Conservation (phyloP, 53 echinoderm and acorn worm species). For the Apostichopus leukothele region DNA sequence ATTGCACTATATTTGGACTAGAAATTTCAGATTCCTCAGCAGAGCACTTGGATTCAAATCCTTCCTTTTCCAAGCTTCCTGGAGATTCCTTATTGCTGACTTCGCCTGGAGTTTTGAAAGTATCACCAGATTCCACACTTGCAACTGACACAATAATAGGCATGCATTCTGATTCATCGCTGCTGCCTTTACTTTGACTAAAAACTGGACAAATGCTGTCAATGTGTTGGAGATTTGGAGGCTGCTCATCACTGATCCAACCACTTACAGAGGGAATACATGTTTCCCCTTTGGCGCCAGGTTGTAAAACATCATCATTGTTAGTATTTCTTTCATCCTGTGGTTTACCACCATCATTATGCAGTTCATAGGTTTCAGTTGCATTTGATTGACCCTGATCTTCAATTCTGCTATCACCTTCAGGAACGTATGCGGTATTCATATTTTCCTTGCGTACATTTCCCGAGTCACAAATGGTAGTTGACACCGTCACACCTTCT, state of each 20-base stretch:
- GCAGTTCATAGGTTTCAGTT: too few species aligned
- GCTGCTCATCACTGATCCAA: not conserved
- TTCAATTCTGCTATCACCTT: too few species aligned
- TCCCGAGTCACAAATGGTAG: too few species aligned
- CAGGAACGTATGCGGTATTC: too few species aligned
- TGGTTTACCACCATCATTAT: too few species aligned
- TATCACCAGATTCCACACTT: conserved; percentile 19
- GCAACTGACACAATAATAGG: conserved; percentile 31
- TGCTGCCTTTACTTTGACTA: not conserved
- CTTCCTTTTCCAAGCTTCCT: not conserved
- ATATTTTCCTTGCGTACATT: too few species aligned
- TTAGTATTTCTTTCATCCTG: too few species aligned
- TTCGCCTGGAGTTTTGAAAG: conserved; percentile 2
- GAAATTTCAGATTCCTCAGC: not conserved
- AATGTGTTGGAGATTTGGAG: not conserved
- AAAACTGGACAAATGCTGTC: not conserved
- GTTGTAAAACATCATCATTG: too few species aligned
- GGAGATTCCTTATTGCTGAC: not conserved
- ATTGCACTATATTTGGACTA: not conserved
- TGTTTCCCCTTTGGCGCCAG: not conserved
- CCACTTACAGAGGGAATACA: not conserved
- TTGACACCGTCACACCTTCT: too few species aligned
- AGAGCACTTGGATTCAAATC: not conserved
- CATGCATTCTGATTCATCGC: conserved; percentile 33
- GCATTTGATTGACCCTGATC: too few species aligned